Evolutionary conservation across 2,888 invertebrate genomes (phyloP).

Genomic region (Lithosia quadra): DNA sequence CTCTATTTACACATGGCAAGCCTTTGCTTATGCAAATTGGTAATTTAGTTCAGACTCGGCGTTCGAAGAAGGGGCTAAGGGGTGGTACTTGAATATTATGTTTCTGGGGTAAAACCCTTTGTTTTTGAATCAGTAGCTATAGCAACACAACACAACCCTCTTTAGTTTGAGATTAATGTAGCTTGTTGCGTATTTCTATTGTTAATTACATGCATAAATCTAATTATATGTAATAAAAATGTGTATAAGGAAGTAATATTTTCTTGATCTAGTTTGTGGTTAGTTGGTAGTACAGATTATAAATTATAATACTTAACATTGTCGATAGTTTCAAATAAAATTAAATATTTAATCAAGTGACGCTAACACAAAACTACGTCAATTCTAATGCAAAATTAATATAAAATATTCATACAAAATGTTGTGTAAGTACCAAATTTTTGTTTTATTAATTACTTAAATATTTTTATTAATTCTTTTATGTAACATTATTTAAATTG

Average conservation of each 20-base stretch:
- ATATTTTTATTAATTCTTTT: too few relatives aligned
- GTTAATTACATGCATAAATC: slow-evolving; percentile 33
- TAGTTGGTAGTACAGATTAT: neutral
- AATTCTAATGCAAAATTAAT: too few relatives aligned
- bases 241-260: slow-evolving; percentile 1
- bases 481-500: too few relatives aligned
- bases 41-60: slow-evolving; percentile 38
- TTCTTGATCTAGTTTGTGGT: neutral
- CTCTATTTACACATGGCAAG: slow-evolving; percentile 28
- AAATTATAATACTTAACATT: neutral
- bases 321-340: neutral
- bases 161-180: slow-evolving; percentile 35
- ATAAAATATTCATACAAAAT: too few relatives aligned
- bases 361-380: neutral
- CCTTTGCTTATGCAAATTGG: slow-evolving; percentile 45
- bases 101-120: slow-evolving; percentile 61
- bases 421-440: too few relatives aligned
- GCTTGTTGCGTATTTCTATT: slow-evolving; percentile 22
- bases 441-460: too few relatives aligned
- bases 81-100: slow-evolving; percentile 40
- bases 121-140: slow-evolving; percentile 52
- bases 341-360: too few relatives aligned
- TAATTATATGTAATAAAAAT: slow-evolving; percentile 15
- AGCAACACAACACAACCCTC: slow-evolving; percentile 41
- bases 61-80: slow-evolving; percentile 29